These are phyloP conservation scores for Lasioglossum zephyrum DNA, from an alignment of 2,888 invertebrate species.

Conservation along the genomic window DNA sequence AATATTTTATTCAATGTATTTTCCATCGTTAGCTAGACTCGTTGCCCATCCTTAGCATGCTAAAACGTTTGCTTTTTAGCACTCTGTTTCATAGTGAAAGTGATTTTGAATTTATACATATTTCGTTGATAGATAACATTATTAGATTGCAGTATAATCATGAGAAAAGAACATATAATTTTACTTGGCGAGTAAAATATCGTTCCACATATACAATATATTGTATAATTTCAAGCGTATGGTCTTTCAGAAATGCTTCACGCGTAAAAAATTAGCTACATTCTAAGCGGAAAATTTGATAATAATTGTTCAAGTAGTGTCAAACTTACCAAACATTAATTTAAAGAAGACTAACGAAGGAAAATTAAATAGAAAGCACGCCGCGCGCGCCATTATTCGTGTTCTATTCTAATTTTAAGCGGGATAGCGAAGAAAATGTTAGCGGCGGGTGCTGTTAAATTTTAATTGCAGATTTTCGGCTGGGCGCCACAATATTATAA, in stretches of 20 bases:
- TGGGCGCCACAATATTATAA: constrained; percentile 91
- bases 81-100: no score
- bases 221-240: no score
- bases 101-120: no score
- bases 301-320: not conserved
- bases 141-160: not conserved
- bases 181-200: no score
- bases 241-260: no score
- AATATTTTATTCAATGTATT: not conserved
- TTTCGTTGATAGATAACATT: no score
- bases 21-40: not conserved
- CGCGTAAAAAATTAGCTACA: no score
- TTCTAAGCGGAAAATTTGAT: no score
- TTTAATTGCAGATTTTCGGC: constrained; percentile 91
- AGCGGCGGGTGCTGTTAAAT: not conserved
- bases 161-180: not conserved
- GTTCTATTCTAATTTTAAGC: not conserved
- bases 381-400: not conserved
- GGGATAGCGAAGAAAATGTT: not conserved
- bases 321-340: not conserved
- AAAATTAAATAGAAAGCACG: not conserved
- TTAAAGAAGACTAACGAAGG: not conserved
- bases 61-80: no score
- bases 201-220: no score
- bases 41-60: no score